Evolutionary conservation across 2,113 vertebrate species (phyloP).

Genomic region (Seriola rivoliana): DNA sequence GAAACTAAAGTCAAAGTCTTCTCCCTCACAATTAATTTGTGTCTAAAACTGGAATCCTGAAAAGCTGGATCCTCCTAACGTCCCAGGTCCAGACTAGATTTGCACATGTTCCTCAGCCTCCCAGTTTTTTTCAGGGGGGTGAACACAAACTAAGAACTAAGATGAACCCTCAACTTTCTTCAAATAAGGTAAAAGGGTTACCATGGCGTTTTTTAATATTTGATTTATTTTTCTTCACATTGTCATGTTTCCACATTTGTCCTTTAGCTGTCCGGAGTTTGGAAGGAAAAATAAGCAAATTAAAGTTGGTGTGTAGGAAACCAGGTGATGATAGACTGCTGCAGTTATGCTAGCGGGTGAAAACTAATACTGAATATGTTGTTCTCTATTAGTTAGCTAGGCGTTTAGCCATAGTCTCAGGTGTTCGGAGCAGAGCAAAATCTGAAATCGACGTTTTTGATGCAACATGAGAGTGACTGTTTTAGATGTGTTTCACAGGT

Average conservation of each 20-base stretch:
- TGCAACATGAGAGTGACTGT: slow-evolving; percentile 21
- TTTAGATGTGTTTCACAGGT: slow-evolving; percentile 12
- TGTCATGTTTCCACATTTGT: not conserved
- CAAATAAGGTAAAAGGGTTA: not conserved
- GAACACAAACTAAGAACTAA: not conserved
- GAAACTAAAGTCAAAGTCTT: not conserved
- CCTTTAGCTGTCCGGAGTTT: not conserved
- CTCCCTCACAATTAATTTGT: not conserved
- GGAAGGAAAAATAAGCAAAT: not conserved
- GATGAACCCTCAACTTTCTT: slow-evolving; percentile 12
- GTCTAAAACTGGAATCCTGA: slow-evolving; percentile 41
- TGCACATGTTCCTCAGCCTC: not conserved
- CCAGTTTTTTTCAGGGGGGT: not conserved
- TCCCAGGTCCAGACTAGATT: not conserved
- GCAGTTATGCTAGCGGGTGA: slow-evolving; percentile 22
- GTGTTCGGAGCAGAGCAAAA: slow-evolving; percentile 56
- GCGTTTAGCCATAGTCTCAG: slow-evolving; percentile 70
- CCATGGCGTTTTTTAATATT: not conserved
- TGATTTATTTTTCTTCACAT: not conserved
- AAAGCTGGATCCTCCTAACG: slow-evolving; percentile 28
- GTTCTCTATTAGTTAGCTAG: slow-evolving; percentile 45
- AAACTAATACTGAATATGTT: slow-evolving; percentile 42
- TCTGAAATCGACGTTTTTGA: slow-evolving; percentile 44
- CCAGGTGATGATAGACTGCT: slow-evolving; percentile 34
- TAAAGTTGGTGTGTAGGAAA: slow-evolving; percentile 36